Evolutionary conservation across 1,140 invertebrate species (phyloP).

Genomic region (Pseudomyrmex concolor): DNA sequence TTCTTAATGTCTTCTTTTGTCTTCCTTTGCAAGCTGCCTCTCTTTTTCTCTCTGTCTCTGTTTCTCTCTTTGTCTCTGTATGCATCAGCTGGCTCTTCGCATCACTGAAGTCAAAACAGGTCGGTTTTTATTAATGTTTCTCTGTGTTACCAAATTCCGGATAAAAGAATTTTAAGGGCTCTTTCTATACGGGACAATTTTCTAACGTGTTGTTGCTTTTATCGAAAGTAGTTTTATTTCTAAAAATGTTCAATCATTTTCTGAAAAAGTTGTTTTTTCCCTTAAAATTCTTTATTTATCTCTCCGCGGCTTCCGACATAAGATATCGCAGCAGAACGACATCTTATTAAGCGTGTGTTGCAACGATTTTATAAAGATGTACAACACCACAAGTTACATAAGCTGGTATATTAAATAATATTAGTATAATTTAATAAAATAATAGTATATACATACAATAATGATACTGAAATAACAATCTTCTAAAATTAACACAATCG

Average conservation of each 20-base stretch:
- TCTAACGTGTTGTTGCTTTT: constrained; percentile 4
- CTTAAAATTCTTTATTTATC: constrained; percentile 17
- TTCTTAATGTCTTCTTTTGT: constrained; percentile 74
- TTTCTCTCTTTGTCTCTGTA: constrained; percentile 58
- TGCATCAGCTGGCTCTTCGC: constrained; percentile 47
- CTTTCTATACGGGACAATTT: background rate
- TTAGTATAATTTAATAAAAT: too few species aligned
- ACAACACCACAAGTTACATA: too few species aligned
- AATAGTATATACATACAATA: too few species aligned
- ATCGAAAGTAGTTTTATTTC: background rate
- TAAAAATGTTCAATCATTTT: background rate
- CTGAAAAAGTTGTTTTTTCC: background rate
- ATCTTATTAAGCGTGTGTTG: too few species aligned
- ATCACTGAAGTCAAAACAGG: constrained; percentile 50
- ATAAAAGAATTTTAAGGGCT: constrained; percentile 37
- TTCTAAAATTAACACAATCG: too few species aligned
- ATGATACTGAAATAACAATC: too few species aligned
- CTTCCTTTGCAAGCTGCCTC: constrained; percentile 71
- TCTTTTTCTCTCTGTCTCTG: constrained; percentile 61
- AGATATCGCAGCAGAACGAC: too few species aligned
- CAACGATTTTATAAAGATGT: too few species aligned
- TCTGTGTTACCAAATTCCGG: background rate
- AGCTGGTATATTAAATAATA: too few species aligned
- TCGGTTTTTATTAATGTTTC: constrained; percentile 50
- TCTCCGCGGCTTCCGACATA: too few species aligned